These are phyloP conservation scores for Tachysurus fulvidraco DNA, from an alignment of 2,113 vertebrate species.

Conservation along the genomic window DNA sequence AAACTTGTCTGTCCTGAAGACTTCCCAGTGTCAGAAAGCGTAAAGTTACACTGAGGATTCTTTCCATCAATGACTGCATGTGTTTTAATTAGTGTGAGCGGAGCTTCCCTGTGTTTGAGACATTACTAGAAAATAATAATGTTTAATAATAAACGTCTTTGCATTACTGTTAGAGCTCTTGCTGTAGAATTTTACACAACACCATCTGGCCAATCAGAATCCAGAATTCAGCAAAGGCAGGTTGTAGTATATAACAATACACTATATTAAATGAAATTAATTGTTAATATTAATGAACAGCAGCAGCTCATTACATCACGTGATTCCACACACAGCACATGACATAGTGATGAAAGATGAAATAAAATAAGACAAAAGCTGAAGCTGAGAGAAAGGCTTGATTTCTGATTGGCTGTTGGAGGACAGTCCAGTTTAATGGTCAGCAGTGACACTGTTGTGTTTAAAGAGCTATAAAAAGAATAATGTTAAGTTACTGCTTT, in stretches of 20 bases:
- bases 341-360: not conserved
- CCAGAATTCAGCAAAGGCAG: not conserved
- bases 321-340: not conserved
- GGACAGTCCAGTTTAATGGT: not conserved
- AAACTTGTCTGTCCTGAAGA: not conserved
- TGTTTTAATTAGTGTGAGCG: not conserved
- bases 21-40: not conserved
- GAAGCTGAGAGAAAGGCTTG: not conserved
- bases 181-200: not conserved
- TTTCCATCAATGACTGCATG: not conserved
- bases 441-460: not conserved
- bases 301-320: not conserved
- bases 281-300: too few relatives aligned
- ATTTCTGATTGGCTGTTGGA: constrained; percentile 1
- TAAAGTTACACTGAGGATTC: not conserved
- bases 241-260: not conserved
- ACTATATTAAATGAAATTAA: too few relatives aligned
- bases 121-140: not conserved
- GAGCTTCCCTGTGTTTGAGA: not conserved
- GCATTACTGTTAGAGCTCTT: not conserved
- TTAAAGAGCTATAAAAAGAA: not conserved
- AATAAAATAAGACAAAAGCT: not conserved
- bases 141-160: not conserved
- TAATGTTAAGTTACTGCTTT: not conserved
- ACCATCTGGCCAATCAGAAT: not conserved